Conservation (phyloP, 1,140 invertebrate species). For the Pentalonia nigronervosa region DNA sequence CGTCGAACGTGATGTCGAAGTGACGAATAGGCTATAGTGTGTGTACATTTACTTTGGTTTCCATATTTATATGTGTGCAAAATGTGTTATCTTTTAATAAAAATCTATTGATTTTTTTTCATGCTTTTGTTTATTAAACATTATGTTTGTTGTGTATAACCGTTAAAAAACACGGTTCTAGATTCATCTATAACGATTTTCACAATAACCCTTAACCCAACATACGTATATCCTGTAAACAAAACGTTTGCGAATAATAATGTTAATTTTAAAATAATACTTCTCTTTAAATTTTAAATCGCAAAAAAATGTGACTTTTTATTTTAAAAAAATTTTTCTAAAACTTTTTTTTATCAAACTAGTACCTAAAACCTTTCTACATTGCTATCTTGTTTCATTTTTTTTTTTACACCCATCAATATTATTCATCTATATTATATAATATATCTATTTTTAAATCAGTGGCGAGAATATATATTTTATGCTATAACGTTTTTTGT, state of each 20-base stretch:
- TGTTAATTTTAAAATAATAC: neutral
- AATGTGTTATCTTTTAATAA: constrained; percentile 24
- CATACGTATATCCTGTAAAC: neutral
- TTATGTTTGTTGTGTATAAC: neutral
- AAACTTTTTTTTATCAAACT: neutral
- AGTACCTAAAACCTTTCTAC: neutral
- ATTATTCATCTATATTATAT: neutral
- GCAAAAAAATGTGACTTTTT: neutral
- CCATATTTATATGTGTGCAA: neutral
- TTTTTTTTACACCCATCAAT: neutral
- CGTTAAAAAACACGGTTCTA: neutral
- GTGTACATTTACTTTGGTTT: neutral
- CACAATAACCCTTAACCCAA: neutral
- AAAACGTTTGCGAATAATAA: neutral
- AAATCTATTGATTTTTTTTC: constrained; percentile 34
- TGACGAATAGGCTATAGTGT: neutral
- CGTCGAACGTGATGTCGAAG: neutral
- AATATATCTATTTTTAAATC: constrained; percentile 13
- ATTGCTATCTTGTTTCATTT: neutral
- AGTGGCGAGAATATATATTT: neutral
- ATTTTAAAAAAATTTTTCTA: neutral
- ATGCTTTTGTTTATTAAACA: constrained; percentile 12
- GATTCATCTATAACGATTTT: neutral
- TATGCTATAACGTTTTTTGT: neutral
- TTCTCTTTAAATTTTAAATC: neutral